Evolutionary conservation across 2,888 invertebrate genomes (phyloP), one percentile per base, ranked within the genome.

Genomic region (Melikaiella ostensackeni): DNA sequence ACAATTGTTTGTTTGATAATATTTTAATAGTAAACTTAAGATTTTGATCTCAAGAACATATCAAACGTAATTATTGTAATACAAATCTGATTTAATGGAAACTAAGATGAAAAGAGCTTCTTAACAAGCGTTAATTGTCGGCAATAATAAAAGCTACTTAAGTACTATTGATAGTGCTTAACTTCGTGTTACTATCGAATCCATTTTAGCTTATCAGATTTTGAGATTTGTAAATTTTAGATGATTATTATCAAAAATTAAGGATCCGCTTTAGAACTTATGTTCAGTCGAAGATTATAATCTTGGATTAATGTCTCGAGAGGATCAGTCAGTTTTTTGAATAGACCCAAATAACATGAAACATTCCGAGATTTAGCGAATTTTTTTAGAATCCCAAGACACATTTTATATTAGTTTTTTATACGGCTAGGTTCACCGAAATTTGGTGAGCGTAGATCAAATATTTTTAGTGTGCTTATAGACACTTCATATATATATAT

Each of bases 231-330:
- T 13, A n/a, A 30, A 50, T 30, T 50, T 50, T 21, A 9, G 8
- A 11, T 55, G 24, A 66, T 50, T 70, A 50, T 30, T 13, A 27
- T 70, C 13, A 7, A 3, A n/a, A 70, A 33, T 16, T 50, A 1
- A 9, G 19, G 3, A 19, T 50, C n/a, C 8, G 30, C 27, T 19
- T 11, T 5, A 50, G 46, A 50, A 27, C 27, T 46, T 70, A 9
- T 9, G 46, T 50, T 70, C 30, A n/a, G 8, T 27, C 21, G 13
- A 42, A 27, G 42, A 66, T 66, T 66, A 21, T 55, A 55, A 55
- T 42, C 66, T 27, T 38, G 46, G 66, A 66, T 42, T 64, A 64
- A 11, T 42, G 42, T 66, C 42, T 30, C n/a, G n/a, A 6, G 50
- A 50, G 42, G 27, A 30, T 50, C 30, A 66, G 42, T 27, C 21